A percentile compares a stretch with the other conserved stretches of the same genome.
These are phyloP conservation scores for Microcebus murinus DNA, from an alignment of 2,113 vertebrate species.

Conservation along the genomic window DNA sequence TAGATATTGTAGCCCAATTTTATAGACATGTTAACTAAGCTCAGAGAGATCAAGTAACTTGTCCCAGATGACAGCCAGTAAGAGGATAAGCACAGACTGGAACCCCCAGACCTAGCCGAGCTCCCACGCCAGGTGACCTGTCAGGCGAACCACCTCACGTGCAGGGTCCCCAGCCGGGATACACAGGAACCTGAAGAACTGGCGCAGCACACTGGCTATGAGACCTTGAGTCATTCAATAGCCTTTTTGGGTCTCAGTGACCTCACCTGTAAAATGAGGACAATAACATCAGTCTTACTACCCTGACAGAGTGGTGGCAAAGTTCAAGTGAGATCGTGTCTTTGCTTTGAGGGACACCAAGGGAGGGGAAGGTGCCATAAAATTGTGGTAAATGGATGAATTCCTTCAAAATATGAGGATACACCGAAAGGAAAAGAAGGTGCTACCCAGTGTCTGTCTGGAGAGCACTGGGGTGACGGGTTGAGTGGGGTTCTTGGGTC, in stretches of 20 bases:
- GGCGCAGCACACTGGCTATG: not conserved
- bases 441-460: not conserved
- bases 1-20: not conserved
- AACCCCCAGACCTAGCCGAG: not conserved
- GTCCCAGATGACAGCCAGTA: not conserved
- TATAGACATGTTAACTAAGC: not conserved
- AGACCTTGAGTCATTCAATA: not conserved
- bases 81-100: not conserved
- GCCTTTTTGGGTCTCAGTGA: not conserved
- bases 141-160: not conserved
- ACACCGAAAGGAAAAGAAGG: not conserved
- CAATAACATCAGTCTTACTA: not conserved
- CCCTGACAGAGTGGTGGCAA: not conserved
- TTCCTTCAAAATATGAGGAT: not conserved
- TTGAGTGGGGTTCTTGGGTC: too few species aligned
- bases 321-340: not conserved
- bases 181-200: not conserved
- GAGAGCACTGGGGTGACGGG: rapidly evolving
- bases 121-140: not conserved
- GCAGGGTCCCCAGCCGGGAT: not conserved
- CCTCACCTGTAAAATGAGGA: not conserved
- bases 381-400: too few species aligned
- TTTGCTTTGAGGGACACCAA: not conserved
- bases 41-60: not conserved
- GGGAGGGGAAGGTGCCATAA: not conserved